Percentiles rank a stretch among this genome's conserved stretches.
These are phyloP conservation scores for Mastomys natalensis DNA, from an alignment of 2,113 vertebrate genomes.

Conservation along the genomic window DNA sequence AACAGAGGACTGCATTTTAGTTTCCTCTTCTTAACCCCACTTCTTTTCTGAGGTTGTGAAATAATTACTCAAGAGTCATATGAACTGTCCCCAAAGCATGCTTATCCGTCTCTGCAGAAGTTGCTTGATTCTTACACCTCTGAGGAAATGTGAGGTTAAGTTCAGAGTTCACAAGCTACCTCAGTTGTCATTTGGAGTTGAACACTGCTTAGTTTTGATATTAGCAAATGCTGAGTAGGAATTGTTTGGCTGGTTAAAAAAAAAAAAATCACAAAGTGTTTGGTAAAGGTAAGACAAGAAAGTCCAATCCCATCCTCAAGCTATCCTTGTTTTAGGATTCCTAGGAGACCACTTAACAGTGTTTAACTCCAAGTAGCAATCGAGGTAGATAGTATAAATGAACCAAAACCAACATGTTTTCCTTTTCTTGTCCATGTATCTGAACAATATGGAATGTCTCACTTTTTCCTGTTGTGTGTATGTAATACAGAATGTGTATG, in stretches of 20 bases:
- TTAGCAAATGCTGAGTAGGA: not conserved
- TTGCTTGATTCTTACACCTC: not conserved
- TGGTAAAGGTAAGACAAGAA: not conserved
- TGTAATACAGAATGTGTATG: not conserved
- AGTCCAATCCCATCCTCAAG: not conserved
- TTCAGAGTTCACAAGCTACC: not conserved
- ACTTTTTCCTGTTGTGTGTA: not conserved
- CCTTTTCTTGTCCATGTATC: not conserved
- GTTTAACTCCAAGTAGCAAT: not conserved
- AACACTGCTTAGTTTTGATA: not conserved
- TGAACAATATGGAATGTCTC: not conserved
- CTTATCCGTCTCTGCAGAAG: not conserved
- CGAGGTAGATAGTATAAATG: not conserved
- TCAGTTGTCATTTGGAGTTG: not conserved
- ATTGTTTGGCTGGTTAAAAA: not conserved
- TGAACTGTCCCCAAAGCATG: not conserved
- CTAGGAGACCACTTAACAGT: not conserved
- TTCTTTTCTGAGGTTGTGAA: conserved; percentile 35
- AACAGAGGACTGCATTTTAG: not conserved
- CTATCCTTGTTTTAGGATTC: not conserved
- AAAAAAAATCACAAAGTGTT: not conserved
- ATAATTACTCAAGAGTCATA: conserved; percentile 1
- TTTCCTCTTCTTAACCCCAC: not conserved
- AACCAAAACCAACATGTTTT: not conserved
- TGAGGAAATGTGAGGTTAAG: not conserved